A percentile compares a stretch with the other conserved stretches of the same genome.
Conservation (phyloP, 2,797 vertebrate species). For the Columba guinea region DNA sequence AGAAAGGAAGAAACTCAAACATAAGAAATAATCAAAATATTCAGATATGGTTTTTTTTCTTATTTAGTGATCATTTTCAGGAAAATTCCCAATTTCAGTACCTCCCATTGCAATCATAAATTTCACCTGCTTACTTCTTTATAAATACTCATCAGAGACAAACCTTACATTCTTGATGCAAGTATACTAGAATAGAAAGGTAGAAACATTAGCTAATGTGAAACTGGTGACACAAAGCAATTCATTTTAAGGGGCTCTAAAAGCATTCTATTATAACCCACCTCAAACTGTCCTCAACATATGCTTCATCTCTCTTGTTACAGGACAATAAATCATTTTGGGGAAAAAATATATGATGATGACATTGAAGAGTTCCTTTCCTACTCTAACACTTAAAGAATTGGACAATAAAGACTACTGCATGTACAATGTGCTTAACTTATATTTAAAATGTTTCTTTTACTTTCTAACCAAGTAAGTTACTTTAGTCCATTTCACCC, state of each 20-base stretch:
- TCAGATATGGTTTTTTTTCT: background rate
- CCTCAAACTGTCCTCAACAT: background rate
- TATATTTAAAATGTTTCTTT: background rate
- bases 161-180: background rate
- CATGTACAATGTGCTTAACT: background rate
- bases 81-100: background rate
- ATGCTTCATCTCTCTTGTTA: background rate
- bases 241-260: background rate
- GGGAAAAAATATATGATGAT: fast-evolving
- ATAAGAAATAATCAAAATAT: background rate
- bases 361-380: background rate
- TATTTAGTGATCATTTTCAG: background rate
- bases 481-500: background rate
- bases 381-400: background rate
- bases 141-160: background rate
- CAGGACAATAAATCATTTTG: background rate
- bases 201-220: background rate
- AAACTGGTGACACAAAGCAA: background rate
- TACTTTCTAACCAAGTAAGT: background rate
- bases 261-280: background rate
- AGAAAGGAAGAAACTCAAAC: background rate
- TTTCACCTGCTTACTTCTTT: background rate
- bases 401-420: background rate
- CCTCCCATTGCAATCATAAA: background rate
- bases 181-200: background rate